A percentile compares a stretch with the other conserved stretches of the same genome.
phyloP scores from a whole-genome alignment of 2,797 vertebrate genomes.

The Hemitrygon akajei region DNA sequence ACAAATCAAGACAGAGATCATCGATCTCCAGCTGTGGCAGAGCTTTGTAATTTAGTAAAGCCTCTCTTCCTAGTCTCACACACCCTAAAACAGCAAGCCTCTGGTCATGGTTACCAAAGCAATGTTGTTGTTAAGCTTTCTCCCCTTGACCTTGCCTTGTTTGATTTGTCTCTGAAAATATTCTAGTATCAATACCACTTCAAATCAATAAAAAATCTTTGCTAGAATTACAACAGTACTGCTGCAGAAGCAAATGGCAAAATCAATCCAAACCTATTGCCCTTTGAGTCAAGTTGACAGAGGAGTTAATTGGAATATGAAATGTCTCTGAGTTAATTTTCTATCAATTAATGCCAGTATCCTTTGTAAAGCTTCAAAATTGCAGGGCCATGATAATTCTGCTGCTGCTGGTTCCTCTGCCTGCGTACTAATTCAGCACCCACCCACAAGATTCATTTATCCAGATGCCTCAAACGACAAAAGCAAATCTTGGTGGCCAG shows the following conservation, averaged over 20 bases:
- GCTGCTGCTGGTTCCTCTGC: background rate
- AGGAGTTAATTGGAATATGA: constrained; percentile 15
- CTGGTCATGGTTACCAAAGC: too few relatives aligned
- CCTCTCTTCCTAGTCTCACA: background rate
- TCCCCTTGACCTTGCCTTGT: background rate
- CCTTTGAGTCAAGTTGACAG: background rate
- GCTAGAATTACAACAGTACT: background rate
- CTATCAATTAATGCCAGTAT: constrained; percentile 5
- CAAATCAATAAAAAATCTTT: background rate
- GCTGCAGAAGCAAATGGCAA: background rate
- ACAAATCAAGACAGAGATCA: background rate
- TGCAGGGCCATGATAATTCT: background rate
- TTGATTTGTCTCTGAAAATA: background rate
- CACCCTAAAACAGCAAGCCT: background rate
- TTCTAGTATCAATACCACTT: background rate
- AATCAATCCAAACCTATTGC: constrained; percentile 2
- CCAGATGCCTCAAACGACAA: background rate
- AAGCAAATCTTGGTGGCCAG: too few relatives aligned
- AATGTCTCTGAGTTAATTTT: background rate
- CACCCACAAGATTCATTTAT: background rate
- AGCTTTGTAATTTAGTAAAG: constrained; percentile 3
- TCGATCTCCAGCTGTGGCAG: background rate
- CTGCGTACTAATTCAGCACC: background rate
- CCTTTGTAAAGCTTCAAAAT: background rate
- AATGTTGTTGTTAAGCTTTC: background rate